Percentiles rank a stretch among this genome's conserved stretches.
Evolutionary conservation across 2,888 invertebrate species (phyloP).

Genomic region (Pycnomerus fuliginosus): DNA sequence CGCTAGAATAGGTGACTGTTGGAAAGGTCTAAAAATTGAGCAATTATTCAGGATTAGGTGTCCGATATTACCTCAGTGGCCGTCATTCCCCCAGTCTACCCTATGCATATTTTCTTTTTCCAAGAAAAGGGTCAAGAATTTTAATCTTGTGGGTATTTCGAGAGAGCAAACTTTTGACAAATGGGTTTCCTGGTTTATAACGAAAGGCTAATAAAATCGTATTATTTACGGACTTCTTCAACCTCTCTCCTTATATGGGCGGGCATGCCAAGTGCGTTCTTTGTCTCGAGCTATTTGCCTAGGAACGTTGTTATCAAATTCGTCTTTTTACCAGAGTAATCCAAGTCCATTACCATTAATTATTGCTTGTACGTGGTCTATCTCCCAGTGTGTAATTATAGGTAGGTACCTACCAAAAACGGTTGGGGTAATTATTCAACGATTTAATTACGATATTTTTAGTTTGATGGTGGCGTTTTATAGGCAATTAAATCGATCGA

Average conservation of each 20-base stretch:
- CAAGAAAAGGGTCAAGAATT: too few relatives aligned
- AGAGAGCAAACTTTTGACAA: too few relatives aligned
- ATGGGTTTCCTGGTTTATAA: too few relatives aligned
- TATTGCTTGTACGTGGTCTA: constrained; percentile 6
- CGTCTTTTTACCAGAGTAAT: constrained; percentile 13
- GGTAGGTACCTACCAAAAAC: constrained; percentile 14
- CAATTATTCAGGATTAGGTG: too few relatives aligned
- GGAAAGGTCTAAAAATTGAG: too few relatives aligned
- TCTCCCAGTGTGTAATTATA: constrained; percentile 12
- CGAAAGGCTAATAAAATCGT: constrained; percentile 6
- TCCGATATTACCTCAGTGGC: too few relatives aligned
- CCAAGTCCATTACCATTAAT: constrained; percentile 15
- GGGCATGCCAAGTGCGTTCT: constrained; percentile 7
- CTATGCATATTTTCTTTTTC: too few relatives aligned
- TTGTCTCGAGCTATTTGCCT: constrained; percentile 12
- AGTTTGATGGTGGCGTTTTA: constrained; percentile 11
- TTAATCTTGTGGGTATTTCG: too few relatives aligned
- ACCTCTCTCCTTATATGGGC: constrained; percentile 12
- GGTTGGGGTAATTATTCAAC: too few relatives aligned
- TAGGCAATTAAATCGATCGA: constrained; percentile 8
- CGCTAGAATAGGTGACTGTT: too few relatives aligned
- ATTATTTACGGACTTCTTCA: constrained; percentile 7
- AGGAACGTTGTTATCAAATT: constrained; percentile 13
- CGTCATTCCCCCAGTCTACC: too few relatives aligned
- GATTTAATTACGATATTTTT: constrained; percentile 17